A percentile compares a stretch with the other conserved stretches of the same genome.
phyloP scores from a whole-genome alignment of 1,140 invertebrate genomes.

The Lysiphlebus fabarum region DNA sequence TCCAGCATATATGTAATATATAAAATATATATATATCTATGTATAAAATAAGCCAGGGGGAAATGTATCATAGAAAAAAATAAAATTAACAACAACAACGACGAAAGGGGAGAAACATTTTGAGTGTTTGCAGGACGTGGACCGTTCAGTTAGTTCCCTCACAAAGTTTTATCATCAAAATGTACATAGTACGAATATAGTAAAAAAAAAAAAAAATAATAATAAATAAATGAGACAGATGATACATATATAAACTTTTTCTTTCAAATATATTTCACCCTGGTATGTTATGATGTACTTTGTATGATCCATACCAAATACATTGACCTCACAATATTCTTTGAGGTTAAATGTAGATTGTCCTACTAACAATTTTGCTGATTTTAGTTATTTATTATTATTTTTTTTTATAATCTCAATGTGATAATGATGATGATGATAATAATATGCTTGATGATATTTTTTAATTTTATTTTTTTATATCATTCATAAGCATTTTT shows the following conservation, averaged over 20 bases:
- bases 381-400: not conserved
- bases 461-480: too few species aligned
- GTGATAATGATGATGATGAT: too few species aligned
- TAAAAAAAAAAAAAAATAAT: too few species aligned
- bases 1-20: conserved; percentile 1
- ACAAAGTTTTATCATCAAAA: too few species aligned
- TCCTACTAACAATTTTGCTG: conserved; percentile 12
- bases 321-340: conserved; percentile 7
- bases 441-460: too few species aligned
- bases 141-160: conserved; percentile 2
- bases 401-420: too few species aligned
- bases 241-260: too few species aligned
- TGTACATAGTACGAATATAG: too few species aligned
- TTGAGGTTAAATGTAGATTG: conserved; percentile 10
- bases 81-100: not conserved
- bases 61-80: conserved; percentile 15
- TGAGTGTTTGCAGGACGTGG: not conserved
- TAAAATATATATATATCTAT: too few species aligned
- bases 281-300: not conserved
- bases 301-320: conserved; percentile 15
- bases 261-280: too few species aligned
- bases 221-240: too few species aligned
- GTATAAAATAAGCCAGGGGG: not conserved
- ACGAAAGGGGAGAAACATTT: not conserved
- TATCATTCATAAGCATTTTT: too few species aligned